Conservation (phyloP, 2,797 vertebrate species). For the Ceyx erithaca region DNA sequence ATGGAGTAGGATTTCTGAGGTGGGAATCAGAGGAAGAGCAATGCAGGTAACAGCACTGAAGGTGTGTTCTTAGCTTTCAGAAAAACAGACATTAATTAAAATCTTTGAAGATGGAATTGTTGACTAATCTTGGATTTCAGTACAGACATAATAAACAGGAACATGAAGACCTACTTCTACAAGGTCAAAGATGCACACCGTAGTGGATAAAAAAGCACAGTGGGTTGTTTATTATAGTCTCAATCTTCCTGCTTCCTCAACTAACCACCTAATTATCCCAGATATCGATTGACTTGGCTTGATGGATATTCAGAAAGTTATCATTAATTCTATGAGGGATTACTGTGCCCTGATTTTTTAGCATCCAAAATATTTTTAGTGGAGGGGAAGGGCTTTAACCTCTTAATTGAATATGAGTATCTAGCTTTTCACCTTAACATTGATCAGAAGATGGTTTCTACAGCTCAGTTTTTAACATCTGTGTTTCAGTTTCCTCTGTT, state of each 20-base stretch:
- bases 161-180: neutral
- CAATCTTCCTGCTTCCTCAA: neutral
- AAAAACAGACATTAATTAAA: neutral
- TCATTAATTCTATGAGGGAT: neutral
- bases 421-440: neutral
- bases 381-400: neutral
- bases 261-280: neutral
- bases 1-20: neutral
- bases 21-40: neutral
- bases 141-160: neutral
- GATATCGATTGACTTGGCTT: neutral
- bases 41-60: neutral
- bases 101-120: neutral
- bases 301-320: neutral
- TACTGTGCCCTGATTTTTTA: neutral
- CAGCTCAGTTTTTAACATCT: neutral
- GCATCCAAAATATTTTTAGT: neutral
- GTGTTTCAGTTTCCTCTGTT: constrained; percentile 33
- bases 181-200: neutral
- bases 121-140: neutral
- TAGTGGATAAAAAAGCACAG: neutral
- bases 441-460: neutral
- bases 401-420: neutral
- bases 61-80: neutral
- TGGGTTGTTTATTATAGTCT: neutral